Conservation (phyloP, 2,888 invertebrate species). For the Eremobia ochroleuca region DNA sequence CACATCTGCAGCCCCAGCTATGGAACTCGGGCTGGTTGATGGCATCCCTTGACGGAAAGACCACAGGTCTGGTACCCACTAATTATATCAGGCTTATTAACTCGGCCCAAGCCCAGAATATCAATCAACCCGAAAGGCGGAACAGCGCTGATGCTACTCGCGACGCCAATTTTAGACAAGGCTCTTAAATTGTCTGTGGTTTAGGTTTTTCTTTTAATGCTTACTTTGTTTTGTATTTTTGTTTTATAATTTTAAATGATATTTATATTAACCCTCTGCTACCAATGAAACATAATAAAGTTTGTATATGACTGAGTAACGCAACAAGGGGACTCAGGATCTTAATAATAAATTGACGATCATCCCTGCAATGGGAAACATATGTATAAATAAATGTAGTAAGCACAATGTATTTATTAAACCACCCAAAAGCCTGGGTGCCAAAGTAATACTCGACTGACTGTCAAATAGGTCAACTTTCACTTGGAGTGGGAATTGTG, state of each 20-base stretch:
- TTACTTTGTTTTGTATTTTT: constrained; percentile 20
- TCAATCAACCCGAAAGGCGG: background rate
- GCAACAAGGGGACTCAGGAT: background rate
- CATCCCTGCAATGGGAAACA: background rate
- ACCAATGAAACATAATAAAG: background rate
- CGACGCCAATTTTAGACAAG: too few species aligned
- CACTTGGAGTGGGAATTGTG: constrained; percentile 9
- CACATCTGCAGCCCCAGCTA: constrained; percentile 94
- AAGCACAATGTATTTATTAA: constrained; percentile 15
- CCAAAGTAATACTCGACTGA: constrained; percentile 44
- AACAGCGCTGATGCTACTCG: background rate
- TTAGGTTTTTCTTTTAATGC: constrained; percentile 9
- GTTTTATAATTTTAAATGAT: constrained; percentile 6
- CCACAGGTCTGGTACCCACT: constrained; percentile 92
- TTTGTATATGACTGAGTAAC: background rate
- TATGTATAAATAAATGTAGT: constrained; percentile 7
- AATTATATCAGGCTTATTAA: constrained; percentile 90
- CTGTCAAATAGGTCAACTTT: constrained; percentile 12
- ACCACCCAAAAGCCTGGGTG: constrained; percentile 36
- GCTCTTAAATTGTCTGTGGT: constrained; percentile 20
- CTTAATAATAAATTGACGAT: background rate
- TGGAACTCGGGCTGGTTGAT: constrained; percentile 93
- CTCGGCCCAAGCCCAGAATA: constrained; percentile 8
- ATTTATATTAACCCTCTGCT: background rate
- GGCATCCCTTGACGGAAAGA: constrained; percentile 91